These are phyloP conservation scores for Meiosimyza decipiens DNA, from an alignment of 2,888 invertebrate species.

Conservation along the genomic window DNA sequence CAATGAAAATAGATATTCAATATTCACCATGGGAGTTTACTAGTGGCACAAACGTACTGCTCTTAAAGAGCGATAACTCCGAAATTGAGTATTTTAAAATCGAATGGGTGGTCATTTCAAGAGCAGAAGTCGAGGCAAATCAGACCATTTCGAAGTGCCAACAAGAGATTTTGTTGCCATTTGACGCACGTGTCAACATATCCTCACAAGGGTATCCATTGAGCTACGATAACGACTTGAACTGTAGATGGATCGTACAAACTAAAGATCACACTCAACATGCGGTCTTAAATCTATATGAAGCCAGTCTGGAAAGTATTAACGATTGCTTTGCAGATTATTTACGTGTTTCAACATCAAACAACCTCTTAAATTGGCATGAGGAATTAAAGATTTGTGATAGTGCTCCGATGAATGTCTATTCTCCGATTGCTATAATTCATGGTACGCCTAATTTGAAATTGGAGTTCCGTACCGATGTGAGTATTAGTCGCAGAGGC, in stretches of 20 bases:
- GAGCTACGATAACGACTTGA: conserved; percentile 72
- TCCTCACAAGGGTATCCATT: conserved; percentile 81
- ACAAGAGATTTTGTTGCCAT: conserved; percentile 50
- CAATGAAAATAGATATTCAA: conserved; percentile 62
- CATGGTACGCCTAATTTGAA: conserved; percentile 72
- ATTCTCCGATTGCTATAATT: conserved; percentile 51
- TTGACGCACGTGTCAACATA: conserved; percentile 61
- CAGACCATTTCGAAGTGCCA: conserved; percentile 46
- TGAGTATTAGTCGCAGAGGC: conserved; percentile 72
- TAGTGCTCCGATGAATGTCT: conserved; percentile 65
- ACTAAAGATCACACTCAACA: conserved; percentile 71
- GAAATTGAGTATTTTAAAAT: conserved; percentile 55
- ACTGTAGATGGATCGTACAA: conserved; percentile 81
- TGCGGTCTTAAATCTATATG: conserved; percentile 70
- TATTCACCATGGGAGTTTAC: conserved; percentile 63
- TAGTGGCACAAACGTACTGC: conserved; percentile 75
- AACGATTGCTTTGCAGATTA: conserved; percentile 72
- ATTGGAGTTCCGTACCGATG: conserved; percentile 76
- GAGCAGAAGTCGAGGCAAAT: conserved; percentile 41
- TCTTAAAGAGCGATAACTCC: conserved; percentile 64
- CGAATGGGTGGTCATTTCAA: conserved; percentile 56
- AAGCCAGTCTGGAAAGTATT: conserved; percentile 72
- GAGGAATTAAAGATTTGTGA: conserved; percentile 71
- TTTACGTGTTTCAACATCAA: conserved; percentile 72
- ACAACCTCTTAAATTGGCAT: conserved; percentile 69